Evolutionary conservation across 2,113 vertebrate species (phyloP).

Genomic region (Amphilophus citrinellus): DNA sequence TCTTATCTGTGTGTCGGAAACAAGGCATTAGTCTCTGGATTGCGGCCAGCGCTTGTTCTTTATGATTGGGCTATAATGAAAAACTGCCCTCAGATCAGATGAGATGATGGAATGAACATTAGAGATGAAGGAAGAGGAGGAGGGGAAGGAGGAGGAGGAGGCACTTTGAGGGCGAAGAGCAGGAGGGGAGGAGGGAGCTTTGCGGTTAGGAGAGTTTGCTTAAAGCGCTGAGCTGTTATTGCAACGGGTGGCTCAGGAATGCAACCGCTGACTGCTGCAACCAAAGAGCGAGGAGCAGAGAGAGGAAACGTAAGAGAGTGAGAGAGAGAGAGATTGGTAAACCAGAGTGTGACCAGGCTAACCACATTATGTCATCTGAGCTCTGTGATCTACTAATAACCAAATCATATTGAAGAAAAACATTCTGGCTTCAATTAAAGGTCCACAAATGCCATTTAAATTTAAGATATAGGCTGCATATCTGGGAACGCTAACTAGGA

Average conservation of each 20-base stretch:
- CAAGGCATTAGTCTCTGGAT: slow-evolving; percentile 65
- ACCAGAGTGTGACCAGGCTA: slow-evolving; percentile 68
- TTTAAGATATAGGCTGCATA: slow-evolving; percentile 48
- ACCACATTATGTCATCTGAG: slow-evolving; percentile 80
- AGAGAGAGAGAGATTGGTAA: slow-evolving; percentile 56
- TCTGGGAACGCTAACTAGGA: slow-evolving; percentile 27
- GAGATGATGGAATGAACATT: slow-evolving; percentile 65
- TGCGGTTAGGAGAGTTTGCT: slow-evolving; percentile 78
- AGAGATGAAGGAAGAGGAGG: slow-evolving; percentile 30
- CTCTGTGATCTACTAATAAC: slow-evolving; percentile 80
- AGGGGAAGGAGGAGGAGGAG: slow-evolving; percentile 30
- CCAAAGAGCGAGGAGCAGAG: slow-evolving; percentile 50
- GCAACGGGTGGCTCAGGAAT: slow-evolving; percentile 77
- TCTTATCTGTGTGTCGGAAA: slow-evolving; percentile 65
- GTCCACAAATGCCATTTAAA: slow-evolving; percentile 47
- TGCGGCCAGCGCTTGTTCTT: slow-evolving; percentile 51
- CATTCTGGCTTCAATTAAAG: slow-evolving; percentile 72
- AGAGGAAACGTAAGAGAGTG: slow-evolving; percentile 23
- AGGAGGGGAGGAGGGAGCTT: slow-evolving; percentile 39
- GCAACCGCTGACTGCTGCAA: slow-evolving; percentile 57
- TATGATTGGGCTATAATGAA: slow-evolving; percentile 63
- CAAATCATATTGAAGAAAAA: slow-evolving; percentile 74
- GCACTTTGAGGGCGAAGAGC: slow-evolving; percentile 26
- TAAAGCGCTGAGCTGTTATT: slow-evolving; percentile 81
- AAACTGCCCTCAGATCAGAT: slow-evolving; percentile 58